Evolutionary conservation across 2,888 invertebrate species (phyloP), one percentile per base, ranked within the genome.

Genomic region (Nasonovia ribisnigri): DNA sequence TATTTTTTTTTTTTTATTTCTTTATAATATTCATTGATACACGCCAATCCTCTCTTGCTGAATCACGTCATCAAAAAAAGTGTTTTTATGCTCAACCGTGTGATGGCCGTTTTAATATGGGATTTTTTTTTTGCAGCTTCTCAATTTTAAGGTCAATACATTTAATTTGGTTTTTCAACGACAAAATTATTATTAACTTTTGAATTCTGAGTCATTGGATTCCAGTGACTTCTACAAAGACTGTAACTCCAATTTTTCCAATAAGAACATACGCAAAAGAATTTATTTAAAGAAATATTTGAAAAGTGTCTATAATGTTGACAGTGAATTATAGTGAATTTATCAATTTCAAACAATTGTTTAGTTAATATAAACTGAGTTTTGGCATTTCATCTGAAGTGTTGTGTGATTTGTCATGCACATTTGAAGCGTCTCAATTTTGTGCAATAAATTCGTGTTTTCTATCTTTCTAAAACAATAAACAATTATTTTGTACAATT

Each of bases 381-480:
- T 57, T 84, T 84, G 26, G 57, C 84, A 20, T 43, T 36, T 20
- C 54, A 24, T 90, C 20, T 84, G 6, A 93, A 93, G 36, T 90
- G 26, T 11, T 36, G 54, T 4, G 89, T 16, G n/a, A 93, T 57
- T 57, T 84, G 10, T 89, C 46, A 10, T 89, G 84, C 84, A 89
- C n/a, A 1, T 36, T 57, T 36, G 26, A 54, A 36, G 67, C 57
- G 8, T 57, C 54, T 20, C 20, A 20, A 54, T 20, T 3, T 57
- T 57, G 54, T 90, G 11, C 8, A 57, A 43, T 46, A 16, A 93
- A 3, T 4, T 57, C 29, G 20, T 46, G 57, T 84, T 89, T 89
- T 93, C 84, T 90, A 46, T 93, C 93, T 90, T 93, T 93, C 89
- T 93, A 24, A 54, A 88, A 43, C 48, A 24, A 88, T 67, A 54